These are phyloP conservation scores for Ondatra zibethicus DNA, from an alignment of 2,113 vertebrate genomes.

Conservation along the genomic window DNA sequence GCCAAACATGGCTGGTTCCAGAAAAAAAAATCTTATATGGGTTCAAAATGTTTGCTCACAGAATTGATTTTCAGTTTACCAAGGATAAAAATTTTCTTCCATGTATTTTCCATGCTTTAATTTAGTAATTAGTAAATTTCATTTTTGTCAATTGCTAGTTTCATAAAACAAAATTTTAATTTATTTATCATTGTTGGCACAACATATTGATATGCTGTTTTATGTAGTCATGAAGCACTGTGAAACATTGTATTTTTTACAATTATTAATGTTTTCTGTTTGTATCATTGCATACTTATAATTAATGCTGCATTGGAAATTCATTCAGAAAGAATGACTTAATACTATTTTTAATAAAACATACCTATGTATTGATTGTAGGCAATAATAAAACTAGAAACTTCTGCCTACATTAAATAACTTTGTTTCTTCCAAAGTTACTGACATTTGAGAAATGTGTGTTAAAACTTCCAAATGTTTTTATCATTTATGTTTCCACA, in stretches of 20 bases:
- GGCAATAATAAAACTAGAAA: background rate
- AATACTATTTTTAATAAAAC: background rate
- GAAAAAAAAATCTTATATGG: background rate
- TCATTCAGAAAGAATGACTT: background rate
- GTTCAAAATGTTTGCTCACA: background rate
- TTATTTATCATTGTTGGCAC: background rate
- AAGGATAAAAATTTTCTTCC: background rate
- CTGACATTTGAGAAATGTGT: background rate
- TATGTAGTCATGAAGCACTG: background rate
- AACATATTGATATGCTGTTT: background rate
- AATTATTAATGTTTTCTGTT: background rate
- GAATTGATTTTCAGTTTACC: background rate
- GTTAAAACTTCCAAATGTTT: background rate
- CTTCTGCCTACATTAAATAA: background rate
- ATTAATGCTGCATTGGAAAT: background rate
- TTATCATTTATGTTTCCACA: background rate
- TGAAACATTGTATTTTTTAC: background rate
- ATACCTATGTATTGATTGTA: background rate
- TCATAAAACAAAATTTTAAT: background rate
- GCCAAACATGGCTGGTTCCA: background rate
- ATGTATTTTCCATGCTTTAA: background rate
- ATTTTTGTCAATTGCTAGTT: background rate
- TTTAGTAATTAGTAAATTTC: background rate
- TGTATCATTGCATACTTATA: background rate
- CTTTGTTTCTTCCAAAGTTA: background rate